These are phyloP conservation scores for Drosophila azteca DNA, from an alignment of 1,140 invertebrate species.

Conservation along the genomic window DNA sequence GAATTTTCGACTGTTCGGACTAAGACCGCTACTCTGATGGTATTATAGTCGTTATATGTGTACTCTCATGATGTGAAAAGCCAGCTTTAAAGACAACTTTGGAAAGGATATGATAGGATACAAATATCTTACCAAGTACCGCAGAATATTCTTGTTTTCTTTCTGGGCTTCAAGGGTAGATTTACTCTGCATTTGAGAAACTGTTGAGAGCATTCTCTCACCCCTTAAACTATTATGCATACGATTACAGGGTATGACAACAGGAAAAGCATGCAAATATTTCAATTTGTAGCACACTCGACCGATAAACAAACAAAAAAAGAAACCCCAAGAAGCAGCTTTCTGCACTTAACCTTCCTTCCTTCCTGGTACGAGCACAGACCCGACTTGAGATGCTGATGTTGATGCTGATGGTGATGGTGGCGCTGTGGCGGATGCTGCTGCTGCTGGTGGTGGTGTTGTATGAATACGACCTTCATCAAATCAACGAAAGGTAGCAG, in stretches of 20 bases:
- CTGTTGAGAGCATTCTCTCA: too few relatives aligned
- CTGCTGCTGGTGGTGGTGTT: slow-evolving; percentile 22
- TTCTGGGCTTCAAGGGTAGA: neutral
- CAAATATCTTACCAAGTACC: too few relatives aligned
- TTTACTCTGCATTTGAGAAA: too few relatives aligned
- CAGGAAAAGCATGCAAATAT: slow-evolving; percentile 35
- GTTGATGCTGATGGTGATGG: slow-evolving; percentile 24
- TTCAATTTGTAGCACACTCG: slow-evolving; percentile 76
- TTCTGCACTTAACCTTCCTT: slow-evolving; percentile 77
- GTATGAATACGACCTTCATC: slow-evolving; percentile 54
- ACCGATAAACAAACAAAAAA: slow-evolving; percentile 26
- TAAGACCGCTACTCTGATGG: too few relatives aligned
- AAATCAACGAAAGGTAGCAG: slow-evolving; percentile 53
- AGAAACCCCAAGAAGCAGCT: slow-evolving; percentile 35
- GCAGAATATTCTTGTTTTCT: too few relatives aligned
- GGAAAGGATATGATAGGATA: too few relatives aligned
- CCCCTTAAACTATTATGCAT: too few relatives aligned
- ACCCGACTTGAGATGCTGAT: slow-evolving; percentile 35
- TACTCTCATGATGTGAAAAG: too few relatives aligned
- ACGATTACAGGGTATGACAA: too few relatives aligned
- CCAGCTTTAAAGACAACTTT: too few relatives aligned
- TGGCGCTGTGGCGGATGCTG: slow-evolving; percentile 31
- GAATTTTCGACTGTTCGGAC: too few relatives aligned
- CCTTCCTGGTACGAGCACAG: slow-evolving; percentile 28
- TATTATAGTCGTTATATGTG: too few relatives aligned